Conservation (phyloP, 2,113 vertebrate genomes). For the Cyphotilapia sp. region DNA sequence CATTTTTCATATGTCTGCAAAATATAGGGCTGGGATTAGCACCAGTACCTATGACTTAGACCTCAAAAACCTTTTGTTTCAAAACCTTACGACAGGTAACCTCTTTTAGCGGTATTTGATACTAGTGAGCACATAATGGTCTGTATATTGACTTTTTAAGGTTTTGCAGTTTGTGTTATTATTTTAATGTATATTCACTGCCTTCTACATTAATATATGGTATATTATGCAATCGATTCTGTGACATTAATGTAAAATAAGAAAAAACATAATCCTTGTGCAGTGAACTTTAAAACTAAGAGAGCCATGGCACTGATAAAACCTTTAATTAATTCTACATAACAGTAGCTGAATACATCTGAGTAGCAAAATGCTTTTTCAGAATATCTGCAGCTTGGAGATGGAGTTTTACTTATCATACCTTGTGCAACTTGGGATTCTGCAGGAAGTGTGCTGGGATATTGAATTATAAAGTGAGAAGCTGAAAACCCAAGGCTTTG, state of each 20-base stretch:
- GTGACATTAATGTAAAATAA: background rate
- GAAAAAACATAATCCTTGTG: background rate
- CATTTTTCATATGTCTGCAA: background rate
- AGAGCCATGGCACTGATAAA: background rate
- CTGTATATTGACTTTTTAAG: background rate
- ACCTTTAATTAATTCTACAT: background rate
- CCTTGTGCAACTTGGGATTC: background rate
- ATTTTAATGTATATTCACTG: background rate
- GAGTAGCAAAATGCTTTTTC: background rate
- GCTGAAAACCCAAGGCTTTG: background rate
- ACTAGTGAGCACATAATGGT: background rate
- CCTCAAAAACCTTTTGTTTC: background rate
- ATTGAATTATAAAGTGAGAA: conserved; percentile 24
- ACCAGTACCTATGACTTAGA: background rate
- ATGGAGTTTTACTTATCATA: background rate
- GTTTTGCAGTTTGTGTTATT: background rate
- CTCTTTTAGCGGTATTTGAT: background rate
- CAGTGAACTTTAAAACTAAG: background rate
- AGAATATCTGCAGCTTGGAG: background rate
- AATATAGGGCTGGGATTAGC: background rate
- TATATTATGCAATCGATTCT: background rate
- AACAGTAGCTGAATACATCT: background rate
- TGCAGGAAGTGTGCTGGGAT: background rate
- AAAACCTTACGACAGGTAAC: background rate
- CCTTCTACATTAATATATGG: background rate